Evolutionary conservation across 2,113 vertebrate genomes (phyloP), one percentile per base, ranked within the genome.

Genomic region (Chaetodon auriga): DNA sequence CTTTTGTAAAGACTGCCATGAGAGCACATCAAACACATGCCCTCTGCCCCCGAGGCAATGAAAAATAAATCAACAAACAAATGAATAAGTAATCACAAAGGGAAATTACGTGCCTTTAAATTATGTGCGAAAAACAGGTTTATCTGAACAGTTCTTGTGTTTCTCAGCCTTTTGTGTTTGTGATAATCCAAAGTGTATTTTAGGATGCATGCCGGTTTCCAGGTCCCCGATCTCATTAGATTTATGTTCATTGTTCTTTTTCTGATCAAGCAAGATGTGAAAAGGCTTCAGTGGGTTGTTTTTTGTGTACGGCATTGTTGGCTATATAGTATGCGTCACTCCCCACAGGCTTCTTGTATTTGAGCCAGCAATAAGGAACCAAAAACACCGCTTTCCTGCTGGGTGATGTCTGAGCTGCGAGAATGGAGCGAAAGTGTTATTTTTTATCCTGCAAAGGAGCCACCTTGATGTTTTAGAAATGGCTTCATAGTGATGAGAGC

Each of bases 21-120:
- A 90, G 89, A 94, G 57, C 84, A 86, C 82, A 89, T 93, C 92
- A 94, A 93, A 93, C 87, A 81, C 88, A 80, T 90, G 89, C 89
- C 89, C 87, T 90, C 85, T 91, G 83, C 84, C 88, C 88, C 88
- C 9, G 45, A 87, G 86, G 90, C 78, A 82, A 92, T 92, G 82
- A 90, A 92, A 94, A 87, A 93, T 83, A 92, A 91, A 92, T 92
- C 90, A 92, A 91, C 91, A 93, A 91, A 93, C 92, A 92, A 83
- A 89, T 94, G 77, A 95, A 95, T 95, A 89, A 94, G 86, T 91
- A 57, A 94, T 90, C 79, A 88, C 85, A 81, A 64, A 77, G 69
- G 68, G 57, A 35, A 21, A 61, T 48, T 78, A 71, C 41, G 36
- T 74, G 78, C 43, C 68, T 84, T 69, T 88, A 88, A 84, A 89